phyloP scores from a whole-genome alignment of 2,888 invertebrate genomes.

The Synanthedon vespiformis region DNA sequence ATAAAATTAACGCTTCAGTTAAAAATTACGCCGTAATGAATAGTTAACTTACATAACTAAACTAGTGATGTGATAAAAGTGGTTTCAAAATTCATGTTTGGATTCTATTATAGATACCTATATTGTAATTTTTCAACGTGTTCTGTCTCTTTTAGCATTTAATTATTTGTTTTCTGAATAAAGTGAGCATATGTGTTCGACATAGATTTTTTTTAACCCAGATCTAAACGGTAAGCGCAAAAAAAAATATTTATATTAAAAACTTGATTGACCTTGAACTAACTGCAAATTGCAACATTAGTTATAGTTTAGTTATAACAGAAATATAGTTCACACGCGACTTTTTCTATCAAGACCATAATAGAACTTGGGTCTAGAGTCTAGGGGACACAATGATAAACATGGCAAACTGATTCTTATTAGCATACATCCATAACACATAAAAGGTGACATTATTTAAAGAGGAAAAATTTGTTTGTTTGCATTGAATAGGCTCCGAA shows the following conservation, averaged over 20 bases:
- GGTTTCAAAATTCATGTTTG: slow-evolving; percentile 8
- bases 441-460: too few relatives aligned
- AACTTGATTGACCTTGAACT: background rate
- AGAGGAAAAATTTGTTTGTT: too few relatives aligned
- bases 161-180: slow-evolving; percentile 33
- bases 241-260: background rate
- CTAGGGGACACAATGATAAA: too few relatives aligned
- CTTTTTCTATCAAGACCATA: too few relatives aligned
- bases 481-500: too few relatives aligned
- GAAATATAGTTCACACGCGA: too few relatives aligned
- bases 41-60: slow-evolving; percentile 11
- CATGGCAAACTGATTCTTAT: too few relatives aligned
- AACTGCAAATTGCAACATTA: background rate
- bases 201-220: slow-evolving; percentile 24
- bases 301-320: too few relatives aligned
- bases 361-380: too few relatives aligned
- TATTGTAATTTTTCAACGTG: background rate
- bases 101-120: too few relatives aligned
- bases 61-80: slow-evolving; percentile 42
- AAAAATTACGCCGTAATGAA: slow-evolving; percentile 18
- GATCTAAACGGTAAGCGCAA: slow-evolving; percentile 30
- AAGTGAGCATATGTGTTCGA: slow-evolving; percentile 37
- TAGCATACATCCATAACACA: too few relatives aligned
- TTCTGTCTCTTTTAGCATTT: slow-evolving; percentile 20
- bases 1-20: slow-evolving; percentile 17